phyloP scores from a whole-genome alignment of 92 coral and sea anemone genomes.

The Phenganax marumi region DNA sequence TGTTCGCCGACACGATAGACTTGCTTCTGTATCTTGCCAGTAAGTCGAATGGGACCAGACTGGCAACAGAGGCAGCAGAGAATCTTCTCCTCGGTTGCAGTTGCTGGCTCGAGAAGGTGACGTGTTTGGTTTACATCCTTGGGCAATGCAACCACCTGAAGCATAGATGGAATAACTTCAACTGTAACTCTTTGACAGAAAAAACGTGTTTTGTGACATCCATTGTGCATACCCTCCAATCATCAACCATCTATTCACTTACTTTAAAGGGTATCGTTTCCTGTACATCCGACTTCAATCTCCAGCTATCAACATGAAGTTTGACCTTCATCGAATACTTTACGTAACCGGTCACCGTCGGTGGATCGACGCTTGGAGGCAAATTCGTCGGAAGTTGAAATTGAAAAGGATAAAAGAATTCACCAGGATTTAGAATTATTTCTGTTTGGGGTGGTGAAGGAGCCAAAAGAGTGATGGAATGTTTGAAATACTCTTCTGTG shows the following conservation, averaged over 20 bases:
- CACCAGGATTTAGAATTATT: conserved; percentile 8
- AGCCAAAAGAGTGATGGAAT: neutral
- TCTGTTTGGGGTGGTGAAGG: neutral
- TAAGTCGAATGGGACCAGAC: conserved; percentile 27
- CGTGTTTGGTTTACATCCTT: conserved; percentile 11
- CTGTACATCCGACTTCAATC: conserved; percentile 17
- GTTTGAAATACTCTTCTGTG: conserved; percentile 9
- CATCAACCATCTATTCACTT: neutral
- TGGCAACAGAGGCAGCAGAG: conserved; percentile 27
- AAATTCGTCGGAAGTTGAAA: conserved; percentile 9
- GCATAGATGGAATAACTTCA: neutral
- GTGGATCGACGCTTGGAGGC: conserved; percentile 2
- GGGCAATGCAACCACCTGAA: conserved; percentile 21
- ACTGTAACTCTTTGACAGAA: no score
- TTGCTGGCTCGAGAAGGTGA: conserved; percentile 16
- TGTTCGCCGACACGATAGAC: conserved; percentile 12
- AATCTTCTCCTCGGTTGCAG: conserved; percentile 6
- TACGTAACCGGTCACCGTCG: neutral
- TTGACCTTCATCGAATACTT: conserved; percentile 7
- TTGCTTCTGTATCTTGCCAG: neutral
- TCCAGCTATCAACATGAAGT: conserved; percentile 15
- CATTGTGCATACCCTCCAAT: no score
- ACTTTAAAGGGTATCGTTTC: conserved; percentile 16
- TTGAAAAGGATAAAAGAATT: conserved; percentile 8
- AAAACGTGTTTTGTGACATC: no score